These are phyloP conservation scores for Campoletis sonorensis DNA, from an alignment of 1,140 invertebrate genomes.

Conservation along the genomic window DNA sequence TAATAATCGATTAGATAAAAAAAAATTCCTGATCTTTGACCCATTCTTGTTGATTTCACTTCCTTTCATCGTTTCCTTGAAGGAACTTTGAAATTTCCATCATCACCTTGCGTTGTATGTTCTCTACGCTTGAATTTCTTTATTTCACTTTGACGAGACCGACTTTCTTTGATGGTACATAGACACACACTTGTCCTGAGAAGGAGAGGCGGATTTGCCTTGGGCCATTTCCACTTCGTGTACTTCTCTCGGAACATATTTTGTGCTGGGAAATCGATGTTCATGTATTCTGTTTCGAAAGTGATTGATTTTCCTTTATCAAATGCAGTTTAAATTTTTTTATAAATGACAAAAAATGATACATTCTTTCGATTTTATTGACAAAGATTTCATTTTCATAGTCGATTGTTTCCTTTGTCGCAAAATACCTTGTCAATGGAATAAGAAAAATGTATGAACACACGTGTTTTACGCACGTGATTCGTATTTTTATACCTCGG, in stretches of 20 bases:
- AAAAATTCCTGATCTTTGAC: not conserved
- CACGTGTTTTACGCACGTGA: slow-evolving; percentile 54
- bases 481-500: slow-evolving; percentile 26
- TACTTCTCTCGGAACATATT: not conserved
- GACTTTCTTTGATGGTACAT: slow-evolving; percentile 28
- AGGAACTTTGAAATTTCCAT: slow-evolving; percentile 16
- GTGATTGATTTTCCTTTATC: no score
- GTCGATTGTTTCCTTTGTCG: no score
- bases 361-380: not conserved
- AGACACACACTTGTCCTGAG: slow-evolving; percentile 1
- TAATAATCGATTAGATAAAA: no score
- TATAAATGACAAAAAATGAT: no score
- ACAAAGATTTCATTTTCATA: no score
- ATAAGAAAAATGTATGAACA: not conserved
- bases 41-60: not conserved
- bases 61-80: not conserved
- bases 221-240: not conserved
- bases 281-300: no score
- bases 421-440: no score
- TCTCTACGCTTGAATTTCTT: slow-evolving; percentile 3
- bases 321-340: no score
- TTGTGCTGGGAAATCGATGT: no score
- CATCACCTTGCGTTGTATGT: not conserved
- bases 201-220: slow-evolving; percentile 16
- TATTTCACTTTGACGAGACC: not conserved